Base-by-base conservation (phyloP, 1,140 invertebrate species). In the Polypedilum pembai region DNA sequence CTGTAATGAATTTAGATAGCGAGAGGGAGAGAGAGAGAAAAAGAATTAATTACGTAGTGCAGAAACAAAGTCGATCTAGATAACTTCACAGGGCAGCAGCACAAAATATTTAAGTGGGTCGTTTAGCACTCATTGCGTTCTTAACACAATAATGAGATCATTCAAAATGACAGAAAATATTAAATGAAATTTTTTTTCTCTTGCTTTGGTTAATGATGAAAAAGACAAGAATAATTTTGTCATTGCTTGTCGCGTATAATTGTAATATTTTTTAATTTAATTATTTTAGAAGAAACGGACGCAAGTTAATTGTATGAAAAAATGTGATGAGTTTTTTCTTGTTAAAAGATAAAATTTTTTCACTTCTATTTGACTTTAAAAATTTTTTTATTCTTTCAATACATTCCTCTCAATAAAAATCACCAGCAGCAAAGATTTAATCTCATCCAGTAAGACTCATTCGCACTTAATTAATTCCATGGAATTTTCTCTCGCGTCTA, bases 101-200 rank as follows among this genome's bases (percentile, higher is more conserved):
- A n/a, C 45, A 56, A 56, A 56, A 12, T 12, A 33, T 33, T 33
- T 33, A 33, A 33, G 45, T 56, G 12, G 45, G 12, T 56, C 12
- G 45, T 15, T 56, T 56, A 33, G n/a, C 45, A 56, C 45, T 56
- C 45, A 12, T 12, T 56, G n/a, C n/a, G 12, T 56, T 56, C 45
- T 56, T 56, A 56, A 56, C 45, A 56, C 45, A 56, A n/a, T 56
- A 56, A 56, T 56, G 45, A 56, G 45, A 56, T 56, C 45, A 56
- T 56, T 12, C 45, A 12, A 56, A 56, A 56, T n/a, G 15, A 45
- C 8, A 56, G n/a, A 56, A n/a, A n/a, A 56, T n/a, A n/a, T n/a
- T n/a, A 56, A 56, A n/a, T 56, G 45, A 56, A 56, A 12, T n/a
- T 56, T 15, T 12, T 12, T 56, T 3, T 56, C 12, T 56, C 45